These are phyloP conservation scores for Aquatica leii DNA, from an alignment of 2,888 invertebrate species.

Conservation along the genomic window DNA sequence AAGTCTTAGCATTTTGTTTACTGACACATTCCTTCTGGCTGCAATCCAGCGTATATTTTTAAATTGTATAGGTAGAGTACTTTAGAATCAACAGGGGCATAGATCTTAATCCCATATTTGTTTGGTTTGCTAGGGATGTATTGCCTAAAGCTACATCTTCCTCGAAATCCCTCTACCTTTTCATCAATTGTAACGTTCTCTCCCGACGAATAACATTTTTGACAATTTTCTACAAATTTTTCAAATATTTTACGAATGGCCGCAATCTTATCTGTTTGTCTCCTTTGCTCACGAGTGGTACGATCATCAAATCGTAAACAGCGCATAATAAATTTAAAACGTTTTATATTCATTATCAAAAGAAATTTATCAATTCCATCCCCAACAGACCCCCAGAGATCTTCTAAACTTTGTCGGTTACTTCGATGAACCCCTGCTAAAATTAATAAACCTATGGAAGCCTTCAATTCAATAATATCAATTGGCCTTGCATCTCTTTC, in stretches of 20 bases:
- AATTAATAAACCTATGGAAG: constrained; percentile 44
- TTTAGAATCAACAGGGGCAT: too few relatives aligned
- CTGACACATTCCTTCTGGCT: too few relatives aligned
- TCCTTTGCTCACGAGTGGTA: constrained; percentile 31
- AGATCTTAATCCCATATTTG: too few relatives aligned
- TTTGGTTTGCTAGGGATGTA: too few relatives aligned
- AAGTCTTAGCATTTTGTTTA: too few relatives aligned
- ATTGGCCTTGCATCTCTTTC: constrained; percentile 32
- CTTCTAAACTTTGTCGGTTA: constrained; percentile 40
- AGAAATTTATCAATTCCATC: constrained; percentile 45
- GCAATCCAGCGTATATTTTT: too few relatives aligned
- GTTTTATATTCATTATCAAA: constrained; percentile 36
- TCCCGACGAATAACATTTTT: constrained; percentile 41
- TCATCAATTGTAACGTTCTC: constrained; percentile 48
- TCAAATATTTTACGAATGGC: constrained; percentile 46
- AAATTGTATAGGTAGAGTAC: too few relatives aligned
- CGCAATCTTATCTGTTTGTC: constrained; percentile 39
- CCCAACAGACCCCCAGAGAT: constrained; percentile 44
- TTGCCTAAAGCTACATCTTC: too few relatives aligned
- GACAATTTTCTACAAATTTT: constrained; percentile 48
- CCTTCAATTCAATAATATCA: constrained; percentile 40
- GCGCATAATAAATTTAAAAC: constrained; percentile 41
- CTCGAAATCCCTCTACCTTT: too few relatives aligned
- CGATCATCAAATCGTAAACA: constrained; percentile 44
- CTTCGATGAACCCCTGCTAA: constrained; percentile 39